These are phyloP conservation scores for Eupithecia exiguata DNA, from an alignment of 2,888 invertebrate species.

Conservation along the genomic window DNA sequence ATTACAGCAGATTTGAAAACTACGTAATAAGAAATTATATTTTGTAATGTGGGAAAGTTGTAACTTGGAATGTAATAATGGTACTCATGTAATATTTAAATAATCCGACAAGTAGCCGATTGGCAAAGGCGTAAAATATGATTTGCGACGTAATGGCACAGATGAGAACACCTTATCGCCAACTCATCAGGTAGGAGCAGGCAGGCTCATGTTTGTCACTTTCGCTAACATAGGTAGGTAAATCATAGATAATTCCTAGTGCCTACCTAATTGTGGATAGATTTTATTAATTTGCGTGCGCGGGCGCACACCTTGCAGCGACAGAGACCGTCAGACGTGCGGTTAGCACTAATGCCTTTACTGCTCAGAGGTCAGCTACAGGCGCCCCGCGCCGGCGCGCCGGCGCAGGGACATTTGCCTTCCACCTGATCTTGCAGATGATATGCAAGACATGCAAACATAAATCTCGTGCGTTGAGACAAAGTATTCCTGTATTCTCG, in stretches of 20 bases:
- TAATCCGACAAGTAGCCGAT: conserved; percentile 2
- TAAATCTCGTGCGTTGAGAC: neutral
- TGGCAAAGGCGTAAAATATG: neutral
- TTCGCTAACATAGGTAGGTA: neutral
- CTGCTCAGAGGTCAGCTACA: conserved; percentile 12
- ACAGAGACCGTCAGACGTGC: conserved; percentile 25
- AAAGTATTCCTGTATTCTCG: neutral
- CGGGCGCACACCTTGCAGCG: conserved; percentile 14
- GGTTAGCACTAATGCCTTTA: conserved; percentile 22
- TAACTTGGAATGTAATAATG: neutral
- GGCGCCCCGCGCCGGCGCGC: too few relatives aligned
- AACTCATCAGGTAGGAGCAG: too few relatives aligned
- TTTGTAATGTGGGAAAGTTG: conserved; percentile 5
- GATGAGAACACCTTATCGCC: too few relatives aligned
- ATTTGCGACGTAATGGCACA: neutral
- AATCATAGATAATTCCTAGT: neutral
- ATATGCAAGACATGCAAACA: neutral
- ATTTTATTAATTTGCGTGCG: conserved; percentile 15
- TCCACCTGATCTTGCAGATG: neutral
- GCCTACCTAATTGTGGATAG: neutral
- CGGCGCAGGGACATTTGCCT: conserved; percentile 4
- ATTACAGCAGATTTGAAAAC: neutral
- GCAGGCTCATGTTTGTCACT: too few relatives aligned
- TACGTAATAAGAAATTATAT: conserved; percentile 6
- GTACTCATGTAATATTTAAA: neutral